Conservation (phyloP, 2,888 invertebrate genomes). For the Hybos culiciformis region DNA sequence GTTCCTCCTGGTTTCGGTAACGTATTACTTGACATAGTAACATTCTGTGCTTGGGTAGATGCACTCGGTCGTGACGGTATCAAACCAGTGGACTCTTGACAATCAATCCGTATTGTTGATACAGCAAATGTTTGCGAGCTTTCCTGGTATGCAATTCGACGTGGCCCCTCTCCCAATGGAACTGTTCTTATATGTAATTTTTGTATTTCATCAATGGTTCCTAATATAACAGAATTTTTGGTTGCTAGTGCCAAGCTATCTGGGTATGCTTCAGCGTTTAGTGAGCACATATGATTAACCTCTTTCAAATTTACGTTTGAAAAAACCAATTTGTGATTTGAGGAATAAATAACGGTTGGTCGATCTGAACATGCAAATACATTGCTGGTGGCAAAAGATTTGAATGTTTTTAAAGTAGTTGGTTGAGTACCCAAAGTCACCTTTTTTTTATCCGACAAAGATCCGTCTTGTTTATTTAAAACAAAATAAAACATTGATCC, state of each 20-base stretch:
- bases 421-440: slow-evolving; percentile 97
- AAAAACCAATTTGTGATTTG: slow-evolving; percentile 96
- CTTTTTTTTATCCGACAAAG: slow-evolving; percentile 77
- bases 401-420: slow-evolving; percentile 80
- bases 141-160: slow-evolving; percentile 91
- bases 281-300: slow-evolving; percentile 95
- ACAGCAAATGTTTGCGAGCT: slow-evolving; percentile 89
- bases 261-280: slow-evolving; percentile 89
- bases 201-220: slow-evolving; percentile 97
- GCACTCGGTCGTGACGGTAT: slow-evolving; percentile 57
- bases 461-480: slow-evolving; percentile 60
- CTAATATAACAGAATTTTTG: slow-evolving; percentile 55
- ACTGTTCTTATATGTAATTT: slow-evolving; percentile 94
- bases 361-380: slow-evolving; percentile 98
- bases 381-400: slow-evolving; percentile 80
- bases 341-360: slow-evolving; percentile 96
- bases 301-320: slow-evolving; percentile 94
- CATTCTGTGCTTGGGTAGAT: slow-evolving; percentile 60
- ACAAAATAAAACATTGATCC: slow-evolving; percentile 96
- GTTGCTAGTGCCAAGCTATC: slow-evolving; percentile 50
- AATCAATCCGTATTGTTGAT: slow-evolving; percentile 77
- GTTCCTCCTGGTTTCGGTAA: slow-evolving; percentile 37
- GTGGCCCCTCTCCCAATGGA: slow-evolving; percentile 84
- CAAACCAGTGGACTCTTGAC: slow-evolving; percentile 61
- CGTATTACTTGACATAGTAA: slow-evolving; percentile 43